Evolutionary conservation across 92 coral and sea anemone species (phyloP).

Genomic region (Paragorgia papillata): DNA sequence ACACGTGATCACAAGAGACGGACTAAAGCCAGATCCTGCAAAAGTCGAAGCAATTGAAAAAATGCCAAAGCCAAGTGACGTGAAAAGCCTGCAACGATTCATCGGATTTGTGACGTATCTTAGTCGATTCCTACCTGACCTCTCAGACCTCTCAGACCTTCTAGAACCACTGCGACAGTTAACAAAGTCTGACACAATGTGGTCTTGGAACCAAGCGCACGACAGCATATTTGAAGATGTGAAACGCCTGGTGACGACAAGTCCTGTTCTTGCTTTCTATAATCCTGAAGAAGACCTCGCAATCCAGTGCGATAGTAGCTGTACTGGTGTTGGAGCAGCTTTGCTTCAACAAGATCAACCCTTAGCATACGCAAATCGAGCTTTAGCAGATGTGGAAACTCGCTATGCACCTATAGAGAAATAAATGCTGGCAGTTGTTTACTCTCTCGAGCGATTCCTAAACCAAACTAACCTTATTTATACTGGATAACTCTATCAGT

Average conservation of each 20-base stretch:
- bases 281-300: neutral
- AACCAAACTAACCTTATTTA: too few relatives aligned
- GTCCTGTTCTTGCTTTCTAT: neutral
- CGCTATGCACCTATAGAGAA: neutral
- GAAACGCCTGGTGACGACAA: neutral
- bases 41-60: constrained; percentile 40
- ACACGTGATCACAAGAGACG: constrained; percentile 47
- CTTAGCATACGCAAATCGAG: neutral
- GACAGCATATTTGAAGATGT: neutral
- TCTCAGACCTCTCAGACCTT: neutral
- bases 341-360: neutral
- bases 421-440: neutral
- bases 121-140: neutral
- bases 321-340: constrained; percentile 1
- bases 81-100: constrained; percentile 37
- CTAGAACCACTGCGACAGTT: neutral
- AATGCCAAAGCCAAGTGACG: neutral
- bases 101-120: neutral
- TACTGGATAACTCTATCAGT: too few relatives aligned
- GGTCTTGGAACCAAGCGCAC: neutral
- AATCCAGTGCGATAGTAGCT: neutral
- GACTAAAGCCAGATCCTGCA: constrained; percentile 53
- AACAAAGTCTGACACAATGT: neutral
- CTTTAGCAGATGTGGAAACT: neutral
- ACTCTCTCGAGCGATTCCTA: neutral